A percentile compares a stretch with the other conserved stretches of the same genome.
Evolutionary conservation across 2,113 vertebrate species (phyloP).

Genomic region (Dendropsophus ebraccatus): DNA sequence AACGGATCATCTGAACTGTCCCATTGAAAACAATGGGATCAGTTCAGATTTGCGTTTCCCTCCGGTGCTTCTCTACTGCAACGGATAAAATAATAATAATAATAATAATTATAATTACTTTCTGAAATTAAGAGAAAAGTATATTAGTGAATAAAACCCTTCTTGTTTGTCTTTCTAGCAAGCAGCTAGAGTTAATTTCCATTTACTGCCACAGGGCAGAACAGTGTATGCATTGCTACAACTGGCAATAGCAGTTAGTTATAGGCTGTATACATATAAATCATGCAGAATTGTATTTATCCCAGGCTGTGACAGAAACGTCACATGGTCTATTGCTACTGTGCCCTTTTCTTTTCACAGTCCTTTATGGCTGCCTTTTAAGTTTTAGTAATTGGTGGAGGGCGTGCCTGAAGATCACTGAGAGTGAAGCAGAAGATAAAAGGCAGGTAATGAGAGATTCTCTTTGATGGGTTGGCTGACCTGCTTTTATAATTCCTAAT

Average conservation of each 20-base stretch:
- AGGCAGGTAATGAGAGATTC: conserved; percentile 57
- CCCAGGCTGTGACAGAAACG: conserved; percentile 45
- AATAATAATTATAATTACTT: background rate
- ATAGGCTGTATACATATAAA: conserved; percentile 44
- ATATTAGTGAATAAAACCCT: background rate
- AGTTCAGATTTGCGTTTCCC: no score
- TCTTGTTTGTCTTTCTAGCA: background rate
- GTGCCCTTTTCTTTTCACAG: conserved; percentile 47
- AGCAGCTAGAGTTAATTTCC: conserved; percentile 27
- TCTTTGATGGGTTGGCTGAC: conserved; percentile 57
- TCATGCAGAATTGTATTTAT: conserved; percentile 45
- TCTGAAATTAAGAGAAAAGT: no score
- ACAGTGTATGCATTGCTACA: conserved; percentile 28
- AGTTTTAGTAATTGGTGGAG: conserved; percentile 57
- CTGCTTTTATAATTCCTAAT: conserved; percentile 56
- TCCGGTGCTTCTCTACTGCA: no score
- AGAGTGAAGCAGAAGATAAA: conserved; percentile 58
- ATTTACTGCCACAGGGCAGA: conserved; percentile 48
- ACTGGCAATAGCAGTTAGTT: conserved; percentile 24
- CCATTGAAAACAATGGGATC: no score
- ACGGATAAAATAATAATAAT: background rate
- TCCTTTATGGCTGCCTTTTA: conserved; percentile 52
- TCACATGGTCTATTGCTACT: conserved; percentile 57
- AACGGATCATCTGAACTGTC: no score
- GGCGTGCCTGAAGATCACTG: conserved; percentile 53